phyloP scores from a whole-genome alignment of 2,888 invertebrate genomes.

The Orthosia cruda region DNA sequence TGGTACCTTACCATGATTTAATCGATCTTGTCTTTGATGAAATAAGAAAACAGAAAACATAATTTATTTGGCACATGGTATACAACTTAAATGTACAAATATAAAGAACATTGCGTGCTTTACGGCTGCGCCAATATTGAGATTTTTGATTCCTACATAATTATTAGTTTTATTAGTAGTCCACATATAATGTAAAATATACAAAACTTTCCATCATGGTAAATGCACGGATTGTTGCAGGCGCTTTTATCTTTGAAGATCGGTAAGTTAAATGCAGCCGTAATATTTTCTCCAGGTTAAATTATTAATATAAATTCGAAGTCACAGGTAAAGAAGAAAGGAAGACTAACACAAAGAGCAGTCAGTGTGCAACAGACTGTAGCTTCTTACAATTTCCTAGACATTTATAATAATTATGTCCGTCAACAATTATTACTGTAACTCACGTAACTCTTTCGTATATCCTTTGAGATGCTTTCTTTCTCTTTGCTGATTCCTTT shows the following conservation, averaged over 20 bases:
- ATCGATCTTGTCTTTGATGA: no score
- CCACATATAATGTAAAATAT: no score
- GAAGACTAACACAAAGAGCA: not conserved
- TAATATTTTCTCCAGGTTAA: not conserved
- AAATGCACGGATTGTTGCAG: not conserved
- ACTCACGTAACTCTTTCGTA: constrained; percentile 47
- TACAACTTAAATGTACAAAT: no score
- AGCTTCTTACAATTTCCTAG: constrained; percentile 8
- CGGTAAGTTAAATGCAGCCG: not conserved
- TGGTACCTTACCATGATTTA: no score
- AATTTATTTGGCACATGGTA: no score
- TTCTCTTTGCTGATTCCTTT: constrained; percentile 38
- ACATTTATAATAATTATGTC: constrained; percentile 13
- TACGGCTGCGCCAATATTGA: no score
- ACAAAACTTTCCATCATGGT: no score
- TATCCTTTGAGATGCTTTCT: constrained; percentile 36
- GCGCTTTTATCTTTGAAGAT: not conserved
- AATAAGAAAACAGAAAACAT: no score
- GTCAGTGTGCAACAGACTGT: not conserved
- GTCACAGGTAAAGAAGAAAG: not conserved
- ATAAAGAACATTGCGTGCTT: no score
- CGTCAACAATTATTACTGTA: constrained; percentile 21
- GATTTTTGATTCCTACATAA: no score
- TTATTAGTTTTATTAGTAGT: no score
- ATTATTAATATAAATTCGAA: not conserved